These are phyloP conservation scores for Remorina albescens DNA, from an alignment of 2,797 vertebrate genomes.

Conservation along the genomic window DNA sequence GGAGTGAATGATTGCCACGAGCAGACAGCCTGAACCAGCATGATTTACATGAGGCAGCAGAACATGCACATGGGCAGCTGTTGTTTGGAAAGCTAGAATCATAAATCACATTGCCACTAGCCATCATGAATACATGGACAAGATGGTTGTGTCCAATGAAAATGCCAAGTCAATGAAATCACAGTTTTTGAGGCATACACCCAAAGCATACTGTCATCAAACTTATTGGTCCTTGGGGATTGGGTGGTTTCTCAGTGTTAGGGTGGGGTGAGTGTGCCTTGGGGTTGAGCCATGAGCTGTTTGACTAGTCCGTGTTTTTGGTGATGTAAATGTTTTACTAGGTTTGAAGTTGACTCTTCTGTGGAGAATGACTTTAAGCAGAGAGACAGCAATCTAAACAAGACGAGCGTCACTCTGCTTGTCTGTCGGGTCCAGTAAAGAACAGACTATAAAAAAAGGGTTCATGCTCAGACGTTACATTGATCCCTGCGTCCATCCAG, in stretches of 20 bases:
- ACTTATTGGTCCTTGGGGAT: constrained; percentile 49
- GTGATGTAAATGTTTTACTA: constrained; percentile 41
- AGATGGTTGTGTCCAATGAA: constrained; percentile 35
- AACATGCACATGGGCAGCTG: constrained; percentile 17
- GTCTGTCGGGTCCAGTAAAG: constrained; percentile 42
- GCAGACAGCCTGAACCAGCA: not conserved
- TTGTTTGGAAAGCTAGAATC: constrained; percentile 11
- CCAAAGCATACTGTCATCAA: constrained; percentile 20
- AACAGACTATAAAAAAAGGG: constrained; percentile 22
- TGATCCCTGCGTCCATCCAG: constrained; percentile 38
- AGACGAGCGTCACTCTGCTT: constrained; percentile 39
- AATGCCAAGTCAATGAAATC: constrained; percentile 44
- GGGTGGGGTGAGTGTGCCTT: constrained; percentile 56
- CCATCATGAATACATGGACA: constrained; percentile 3
- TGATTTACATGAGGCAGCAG: constrained; percentile 28
- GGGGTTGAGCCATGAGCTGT: constrained; percentile 40
- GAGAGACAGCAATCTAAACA: constrained; percentile 29
- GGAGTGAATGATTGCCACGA: not conserved
- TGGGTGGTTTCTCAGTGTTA: constrained; percentile 63
- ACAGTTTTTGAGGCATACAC: constrained; percentile 28
- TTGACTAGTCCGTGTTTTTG: constrained; percentile 47
- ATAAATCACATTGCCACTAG: constrained; percentile 13
- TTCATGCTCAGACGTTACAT: constrained; percentile 12
- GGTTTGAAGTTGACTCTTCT: constrained; percentile 45
- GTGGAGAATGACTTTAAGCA: constrained; percentile 31